Evolutionary conservation across 2,888 invertebrate species (phyloP), one percentile per base, ranked within the genome.

Genomic region (Phasia obesa): DNA sequence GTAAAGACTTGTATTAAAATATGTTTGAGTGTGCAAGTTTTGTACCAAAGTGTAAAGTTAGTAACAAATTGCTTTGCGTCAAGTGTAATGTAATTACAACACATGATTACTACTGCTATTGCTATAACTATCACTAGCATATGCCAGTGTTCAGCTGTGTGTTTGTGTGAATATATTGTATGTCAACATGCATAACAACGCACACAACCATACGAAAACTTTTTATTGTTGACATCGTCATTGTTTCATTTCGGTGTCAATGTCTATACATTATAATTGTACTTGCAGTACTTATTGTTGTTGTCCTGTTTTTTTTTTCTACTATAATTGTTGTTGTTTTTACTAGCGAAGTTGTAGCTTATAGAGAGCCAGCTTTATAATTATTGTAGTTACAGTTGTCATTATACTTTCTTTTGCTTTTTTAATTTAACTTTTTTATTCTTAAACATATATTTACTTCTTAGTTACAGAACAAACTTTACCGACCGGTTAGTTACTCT

Each of bases 11-110:
- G 0, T 27, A 27, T 65, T 13, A 35, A 27, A 49, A 55, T 42
- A 51, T 38, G 21, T 67, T 11, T 42, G 31, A 44, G 21, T 55
- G 38, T 65, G 21, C 13, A 35, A 42, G 19, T 74, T 67, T 65
- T 55, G 31, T 64, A 70, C 57, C 25, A 57, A 65, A 55, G 81
- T 76, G 81, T 81, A 71, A 78, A 78, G 82, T 83, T 74, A 75
- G 83, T 83, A 88, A 89, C 89, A 90, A 90, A 90, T 89, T 90
- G 90, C 89, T 89, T 87, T 88, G 90, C 90, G 90, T 89, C 89
- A 89, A 89, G 89, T 89, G 90, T 88, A 89, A 86, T 90, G 90
- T 90, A 90, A 89, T 89, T 89, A 90, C 89, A 89, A 86, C 86
- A 85, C 85, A 86, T 85, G 86, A 86, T 84, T 84, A 82, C 85